Conservation (phyloP, 2,888 invertebrate genomes). For the Eilema caniola region DNA sequence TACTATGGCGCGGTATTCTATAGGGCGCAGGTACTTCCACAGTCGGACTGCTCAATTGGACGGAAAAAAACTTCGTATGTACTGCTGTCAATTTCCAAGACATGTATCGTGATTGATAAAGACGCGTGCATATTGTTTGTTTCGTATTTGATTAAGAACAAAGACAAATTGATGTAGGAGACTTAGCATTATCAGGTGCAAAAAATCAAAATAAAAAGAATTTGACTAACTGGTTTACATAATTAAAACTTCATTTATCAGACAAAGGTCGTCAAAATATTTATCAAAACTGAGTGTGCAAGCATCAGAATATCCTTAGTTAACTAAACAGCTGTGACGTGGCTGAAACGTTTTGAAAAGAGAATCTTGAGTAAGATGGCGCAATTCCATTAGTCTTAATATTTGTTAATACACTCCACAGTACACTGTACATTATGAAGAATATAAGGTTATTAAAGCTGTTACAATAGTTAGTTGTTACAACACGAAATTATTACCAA, state of each 20-base stretch:
- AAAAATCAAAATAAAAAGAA: conserved; percentile 13
- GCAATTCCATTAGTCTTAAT: conserved; percentile 2
- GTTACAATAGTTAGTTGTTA: conserved; percentile 16
- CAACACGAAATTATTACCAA: conserved; percentile 24
- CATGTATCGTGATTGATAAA: neutral
- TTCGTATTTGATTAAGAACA: neutral
- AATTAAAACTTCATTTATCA: too few relatives aligned
- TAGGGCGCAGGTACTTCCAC: too few relatives aligned
- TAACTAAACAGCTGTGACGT: neutral
- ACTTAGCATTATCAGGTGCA: neutral
- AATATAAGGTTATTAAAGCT: neutral
- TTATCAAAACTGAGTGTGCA: too few relatives aligned
- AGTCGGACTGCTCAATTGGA: too few relatives aligned
- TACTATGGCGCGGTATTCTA: too few relatives aligned
- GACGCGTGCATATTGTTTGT: neutral
- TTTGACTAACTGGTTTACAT: too few relatives aligned
- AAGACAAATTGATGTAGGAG: conserved; percentile 16
- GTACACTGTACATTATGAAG: neutral
- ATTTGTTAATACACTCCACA: neutral
- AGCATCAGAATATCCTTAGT: too few relatives aligned
- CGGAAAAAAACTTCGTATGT: too few relatives aligned
- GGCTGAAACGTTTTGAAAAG: neutral
- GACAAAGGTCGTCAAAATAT: too few relatives aligned
- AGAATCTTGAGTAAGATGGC: neutral
- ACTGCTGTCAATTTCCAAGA: neutral